phyloP scores from a whole-genome alignment of 2,113 vertebrate species.

The Sakesphorus luctuosus region DNA sequence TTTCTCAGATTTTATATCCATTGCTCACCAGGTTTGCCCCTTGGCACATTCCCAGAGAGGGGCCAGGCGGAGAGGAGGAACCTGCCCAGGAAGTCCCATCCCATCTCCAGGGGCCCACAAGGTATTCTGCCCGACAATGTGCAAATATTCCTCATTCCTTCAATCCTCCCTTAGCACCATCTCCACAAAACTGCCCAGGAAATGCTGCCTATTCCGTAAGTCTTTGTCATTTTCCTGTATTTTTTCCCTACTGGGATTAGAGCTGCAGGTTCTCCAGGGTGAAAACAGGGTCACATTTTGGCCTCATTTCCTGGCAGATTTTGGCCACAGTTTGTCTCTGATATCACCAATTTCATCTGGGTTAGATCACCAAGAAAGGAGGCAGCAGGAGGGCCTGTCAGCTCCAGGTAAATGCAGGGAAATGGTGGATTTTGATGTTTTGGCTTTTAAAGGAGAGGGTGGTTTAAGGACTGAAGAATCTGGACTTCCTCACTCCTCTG shows the following conservation, averaged over 20 bases:
- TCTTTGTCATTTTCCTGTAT: background rate
- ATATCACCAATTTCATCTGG: background rate
- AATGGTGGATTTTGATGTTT: background rate
- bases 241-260: background rate
- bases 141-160: background rate
- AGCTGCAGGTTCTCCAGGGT: background rate
- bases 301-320: no score
- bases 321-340: background rate
- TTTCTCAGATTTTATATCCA: background rate
- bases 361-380: background rate
- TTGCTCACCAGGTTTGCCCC: background rate
- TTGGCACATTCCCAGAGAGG: fast-evolving
- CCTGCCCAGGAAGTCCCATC: slow-evolving; percentile 26
- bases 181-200: background rate
- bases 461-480: background rate
- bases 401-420: background rate
- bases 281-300: background rate
- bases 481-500: background rate
- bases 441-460: background rate
- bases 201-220: background rate
- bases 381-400: background rate
- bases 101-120: background rate
- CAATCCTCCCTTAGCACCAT: background rate
- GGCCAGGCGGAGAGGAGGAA: background rate
- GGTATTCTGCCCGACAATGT: no score